These are phyloP conservation scores for Germaria angustata DNA, from an alignment of 2,888 invertebrate species.

Conservation along the genomic window DNA sequence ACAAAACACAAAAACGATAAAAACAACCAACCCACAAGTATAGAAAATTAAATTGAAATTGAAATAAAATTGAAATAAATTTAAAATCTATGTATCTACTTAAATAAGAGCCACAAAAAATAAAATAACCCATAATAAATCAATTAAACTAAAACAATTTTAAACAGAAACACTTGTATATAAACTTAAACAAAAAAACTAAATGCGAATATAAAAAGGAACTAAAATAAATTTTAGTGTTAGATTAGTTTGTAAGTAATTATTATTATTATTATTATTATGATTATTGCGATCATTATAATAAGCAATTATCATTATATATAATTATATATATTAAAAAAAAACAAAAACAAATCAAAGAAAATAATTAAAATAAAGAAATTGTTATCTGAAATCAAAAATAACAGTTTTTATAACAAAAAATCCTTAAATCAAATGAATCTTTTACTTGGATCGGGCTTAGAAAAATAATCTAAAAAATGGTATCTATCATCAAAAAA, in stretches of 20 bases:
- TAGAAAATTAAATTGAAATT: conserved; percentile 50
- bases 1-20: conserved; percentile 21
- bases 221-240: conserved; percentile 74
- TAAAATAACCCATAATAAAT: conserved; percentile 30
- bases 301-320: conserved; percentile 66
- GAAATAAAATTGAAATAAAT: conserved; percentile 27
- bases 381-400: conserved; percentile 69
- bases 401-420: conserved; percentile 62
- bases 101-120: neutral
- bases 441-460: conserved; percentile 31
- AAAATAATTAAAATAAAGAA: conserved; percentile 65
- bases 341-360: conserved; percentile 64
- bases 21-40: conserved; percentile 58
- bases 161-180: conserved; percentile 39
- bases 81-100: conserved; percentile 52
- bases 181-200: conserved; percentile 69
- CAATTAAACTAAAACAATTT: conserved; percentile 33
- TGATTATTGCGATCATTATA: conserved; percentile 51
- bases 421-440: conserved; percentile 48
- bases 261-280: conserved; percentile 65
- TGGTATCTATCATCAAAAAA: too few relatives aligned
- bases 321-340: conserved; percentile 67
- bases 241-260: conserved; percentile 77
- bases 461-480: too few relatives aligned
- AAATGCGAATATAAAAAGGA: conserved; percentile 36